phyloP scores from a whole-genome alignment of 2,888 invertebrate species.

The Nephrotoma flavescens region DNA sequence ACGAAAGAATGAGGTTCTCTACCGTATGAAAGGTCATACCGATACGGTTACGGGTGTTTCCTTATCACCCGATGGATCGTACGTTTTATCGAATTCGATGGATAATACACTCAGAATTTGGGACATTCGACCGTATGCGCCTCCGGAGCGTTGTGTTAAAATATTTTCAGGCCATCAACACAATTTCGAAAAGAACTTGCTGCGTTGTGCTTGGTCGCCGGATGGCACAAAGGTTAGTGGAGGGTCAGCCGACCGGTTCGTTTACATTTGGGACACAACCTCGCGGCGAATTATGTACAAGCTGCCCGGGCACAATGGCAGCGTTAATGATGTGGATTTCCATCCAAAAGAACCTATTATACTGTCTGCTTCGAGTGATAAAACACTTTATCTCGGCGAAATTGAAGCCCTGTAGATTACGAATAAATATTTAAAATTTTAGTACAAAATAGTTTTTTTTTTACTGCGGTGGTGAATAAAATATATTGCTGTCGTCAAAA shows the following conservation, averaged over 20 bases:
- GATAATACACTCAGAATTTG: slow-evolving; percentile 90
- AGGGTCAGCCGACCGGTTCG: slow-evolving; percentile 90
- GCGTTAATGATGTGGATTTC: slow-evolving; percentile 92
- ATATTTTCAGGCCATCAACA: slow-evolving; percentile 88
- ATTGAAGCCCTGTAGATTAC: slow-evolving; percentile 41
- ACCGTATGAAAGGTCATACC: slow-evolving; percentile 80
- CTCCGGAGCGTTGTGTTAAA: slow-evolving; percentile 84
- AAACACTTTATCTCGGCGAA: slow-evolving; percentile 89
- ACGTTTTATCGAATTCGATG: slow-evolving; percentile 91
- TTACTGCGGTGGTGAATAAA: neutral
- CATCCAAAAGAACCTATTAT: slow-evolving; percentile 89
- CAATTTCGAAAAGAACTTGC: slow-evolving; percentile 93
- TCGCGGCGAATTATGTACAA: slow-evolving; percentile 85
- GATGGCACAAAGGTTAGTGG: slow-evolving; percentile 78
- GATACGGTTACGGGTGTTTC: slow-evolving; percentile 89
- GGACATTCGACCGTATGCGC: slow-evolving; percentile 93
- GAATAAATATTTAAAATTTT: neutral
- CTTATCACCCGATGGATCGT: slow-evolving; percentile 72
- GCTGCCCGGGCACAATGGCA: slow-evolving; percentile 94
- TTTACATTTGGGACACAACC: slow-evolving; percentile 95
- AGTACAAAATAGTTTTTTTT: neutral
- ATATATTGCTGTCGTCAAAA: neutral
- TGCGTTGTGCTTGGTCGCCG: slow-evolving; percentile 85
- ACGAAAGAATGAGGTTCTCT: slow-evolving; percentile 69
- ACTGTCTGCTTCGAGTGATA: slow-evolving; percentile 88